Base-by-base conservation (phyloP, 1,140 invertebrate species). In the Archivesica marissinica region DNA sequence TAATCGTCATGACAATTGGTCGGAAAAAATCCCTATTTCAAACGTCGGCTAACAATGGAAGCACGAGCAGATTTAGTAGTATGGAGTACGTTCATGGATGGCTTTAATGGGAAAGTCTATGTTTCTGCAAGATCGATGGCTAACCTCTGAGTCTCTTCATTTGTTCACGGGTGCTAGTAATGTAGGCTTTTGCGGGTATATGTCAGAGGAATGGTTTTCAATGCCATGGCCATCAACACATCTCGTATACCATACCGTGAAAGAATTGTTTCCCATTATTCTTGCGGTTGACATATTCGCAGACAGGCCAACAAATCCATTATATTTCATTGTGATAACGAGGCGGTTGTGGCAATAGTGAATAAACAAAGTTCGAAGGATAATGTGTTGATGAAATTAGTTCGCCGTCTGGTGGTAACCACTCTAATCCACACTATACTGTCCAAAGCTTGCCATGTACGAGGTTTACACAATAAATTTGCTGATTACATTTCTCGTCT, bases 1-100 rank as follows among this genome's bases (percentile, higher is more conserved):
- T 88, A 23, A 76, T 77, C 25, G 61, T 87, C 54, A 54, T 85
- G 0, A 85, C 84, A 1, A 35, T 54, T 11, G 70, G 54, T 44
- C 15, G 28, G 11, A 17, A 25, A 23, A 41, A 74, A 23, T 23
- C 66, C 20, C 13, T 11, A 47, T 47, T 39, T 41, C n/a, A 39
- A 72, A 13, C 4, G 3, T 6, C 33, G 35, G 9, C 15, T 72
- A 35, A 72, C 33, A 9, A 6, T 41, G 13, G 68, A 72, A 39
- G 38, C 13, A 39, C 68, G 38, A 4, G 38, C 33, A 9, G 68
- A 72, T 28, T n/a, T 72, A 11, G 2, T 17, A 23, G 68, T 39
- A 13, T 72, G 68, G 68, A 3, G 2, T n/a, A 4, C 3, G 2
- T 72, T 72, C 38, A 72, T 41, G 3, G 25, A 72, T 7, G 6